Percentiles rank a stretch among this genome's conserved stretches.
Evolutionary conservation across 2,888 invertebrate genomes (phyloP).

Genomic region (Glyphotaelius pellucidus): DNA sequence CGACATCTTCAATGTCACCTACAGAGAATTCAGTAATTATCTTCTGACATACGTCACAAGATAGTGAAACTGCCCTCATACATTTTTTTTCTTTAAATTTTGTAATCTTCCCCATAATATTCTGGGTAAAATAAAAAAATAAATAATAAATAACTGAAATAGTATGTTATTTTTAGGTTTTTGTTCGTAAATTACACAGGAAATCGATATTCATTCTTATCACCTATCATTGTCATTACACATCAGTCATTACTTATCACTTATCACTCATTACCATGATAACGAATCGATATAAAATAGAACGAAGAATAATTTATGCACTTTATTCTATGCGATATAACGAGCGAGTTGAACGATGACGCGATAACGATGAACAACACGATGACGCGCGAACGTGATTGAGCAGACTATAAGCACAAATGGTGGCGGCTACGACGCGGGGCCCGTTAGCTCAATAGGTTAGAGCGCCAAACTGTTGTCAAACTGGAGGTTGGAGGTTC

Average conservation of each 20-base stretch:
- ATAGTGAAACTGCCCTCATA: too few relatives aligned
- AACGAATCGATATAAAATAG: neutral
- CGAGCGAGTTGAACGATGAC: neutral
- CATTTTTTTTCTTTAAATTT: too few relatives aligned
- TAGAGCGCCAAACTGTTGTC: conserved; percentile 43
- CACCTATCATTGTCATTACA: neutral
- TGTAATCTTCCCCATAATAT: too few relatives aligned
- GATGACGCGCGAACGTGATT: neutral
- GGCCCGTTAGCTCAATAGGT: conserved; percentile 61
- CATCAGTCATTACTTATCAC: too few relatives aligned
- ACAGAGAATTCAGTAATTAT: too few relatives aligned
- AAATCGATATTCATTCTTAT: neutral
- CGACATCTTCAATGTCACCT: too few relatives aligned
- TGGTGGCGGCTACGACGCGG: neutral
- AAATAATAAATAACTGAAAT: too few relatives aligned
- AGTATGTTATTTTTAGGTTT: too few relatives aligned
- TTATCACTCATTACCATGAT: neutral
- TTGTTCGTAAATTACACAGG: neutral
- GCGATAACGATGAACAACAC: neutral
- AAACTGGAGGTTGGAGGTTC: conserved; percentile 14
- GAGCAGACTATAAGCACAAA: neutral
- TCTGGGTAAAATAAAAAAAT: too few relatives aligned
- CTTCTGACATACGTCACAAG: too few relatives aligned
- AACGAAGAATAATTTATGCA: too few relatives aligned
- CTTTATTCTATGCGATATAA: too few relatives aligned